phyloP scores from a whole-genome alignment of 2,888 invertebrate species.

The Villa cingulata region DNA sequence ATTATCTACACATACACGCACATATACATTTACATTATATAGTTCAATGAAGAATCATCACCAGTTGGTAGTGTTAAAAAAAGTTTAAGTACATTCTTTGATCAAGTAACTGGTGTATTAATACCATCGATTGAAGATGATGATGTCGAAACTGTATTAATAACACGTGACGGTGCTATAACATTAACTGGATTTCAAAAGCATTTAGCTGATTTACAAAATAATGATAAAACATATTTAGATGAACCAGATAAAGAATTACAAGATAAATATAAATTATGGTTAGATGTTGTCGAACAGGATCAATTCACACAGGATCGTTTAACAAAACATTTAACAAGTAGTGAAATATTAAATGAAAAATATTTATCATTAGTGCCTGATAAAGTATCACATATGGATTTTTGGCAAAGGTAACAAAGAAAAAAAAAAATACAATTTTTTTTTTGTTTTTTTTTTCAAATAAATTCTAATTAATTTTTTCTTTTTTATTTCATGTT shows the following conservation, averaged over 20 bases:
- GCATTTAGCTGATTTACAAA: constrained; percentile 55
- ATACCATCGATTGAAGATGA: constrained; percentile 55
- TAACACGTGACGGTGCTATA: constrained; percentile 52
- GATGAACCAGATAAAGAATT: constrained; percentile 47
- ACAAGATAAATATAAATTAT: constrained; percentile 42
- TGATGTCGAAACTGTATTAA: constrained; percentile 53
- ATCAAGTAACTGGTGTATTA: constrained; percentile 55
- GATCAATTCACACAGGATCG: constrained; percentile 43
- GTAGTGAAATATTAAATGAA: constrained; percentile 37
- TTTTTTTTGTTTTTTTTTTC: not conserved
- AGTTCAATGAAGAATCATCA: constrained; percentile 59
- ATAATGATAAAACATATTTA: constrained; percentile 58
- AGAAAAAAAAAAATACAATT: too few relatives aligned
- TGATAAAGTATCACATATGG: constrained; percentile 51
- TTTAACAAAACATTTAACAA: constrained; percentile 46
- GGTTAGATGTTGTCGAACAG: constrained; percentile 41
- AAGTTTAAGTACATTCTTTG: constrained; percentile 55
- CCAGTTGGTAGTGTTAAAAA: constrained; percentile 56
- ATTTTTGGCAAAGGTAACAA: constrained; percentile 64
- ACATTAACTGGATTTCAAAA: constrained; percentile 48
- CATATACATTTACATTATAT: too few relatives aligned
- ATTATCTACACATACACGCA: too few relatives aligned
- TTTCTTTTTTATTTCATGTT: not conserved
- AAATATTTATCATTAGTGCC: constrained; percentile 48
- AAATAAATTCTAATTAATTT: not conserved